A percentile compares a stretch with the other conserved stretches of the same genome.
Conservation (phyloP, 2,113 vertebrate genomes). For the Saccopteryx leptura region DNA sequence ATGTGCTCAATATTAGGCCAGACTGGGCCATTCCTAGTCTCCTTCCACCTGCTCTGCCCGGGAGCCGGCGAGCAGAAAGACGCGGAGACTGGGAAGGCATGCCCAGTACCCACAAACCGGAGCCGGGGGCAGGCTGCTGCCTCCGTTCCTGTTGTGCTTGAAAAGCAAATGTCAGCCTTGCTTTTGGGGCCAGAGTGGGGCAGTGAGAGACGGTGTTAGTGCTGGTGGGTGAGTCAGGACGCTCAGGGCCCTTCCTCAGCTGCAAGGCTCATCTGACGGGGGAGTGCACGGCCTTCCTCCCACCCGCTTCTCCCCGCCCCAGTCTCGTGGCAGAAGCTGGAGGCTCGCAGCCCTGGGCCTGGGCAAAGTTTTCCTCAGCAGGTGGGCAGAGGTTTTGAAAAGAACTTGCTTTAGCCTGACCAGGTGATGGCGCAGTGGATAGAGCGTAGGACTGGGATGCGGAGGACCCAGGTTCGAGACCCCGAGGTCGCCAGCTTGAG, state of each 20-base stretch:
- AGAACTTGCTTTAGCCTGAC: neutral
- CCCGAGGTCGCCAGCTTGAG: too few species aligned
- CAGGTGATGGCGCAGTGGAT: too few species aligned
- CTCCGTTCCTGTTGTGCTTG: neutral
- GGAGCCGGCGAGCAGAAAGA: neutral
- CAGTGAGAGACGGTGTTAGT: neutral
- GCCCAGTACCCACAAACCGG: neutral
- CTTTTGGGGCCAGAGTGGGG: neutral
- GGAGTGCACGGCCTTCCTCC: neutral
- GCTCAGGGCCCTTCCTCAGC: neutral
- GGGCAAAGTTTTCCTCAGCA: too few species aligned
- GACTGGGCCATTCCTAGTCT: neutral
- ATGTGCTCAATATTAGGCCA: neutral
- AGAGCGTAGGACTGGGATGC: too few species aligned
- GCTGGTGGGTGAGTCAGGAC: neutral
- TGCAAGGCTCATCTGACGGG: neutral
- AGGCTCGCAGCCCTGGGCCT: neutral
- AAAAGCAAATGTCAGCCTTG: neutral
- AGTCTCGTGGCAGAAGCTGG: neutral
- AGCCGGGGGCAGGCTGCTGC: neutral
- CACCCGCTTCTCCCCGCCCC: neutral
- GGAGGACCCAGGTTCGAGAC: too few species aligned
- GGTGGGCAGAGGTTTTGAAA: neutral
- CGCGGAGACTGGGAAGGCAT: neutral
- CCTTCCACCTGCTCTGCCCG: neutral